phyloP scores from a whole-genome alignment of 2,797 vertebrate genomes.

The Mionectes olivaceus region DNA sequence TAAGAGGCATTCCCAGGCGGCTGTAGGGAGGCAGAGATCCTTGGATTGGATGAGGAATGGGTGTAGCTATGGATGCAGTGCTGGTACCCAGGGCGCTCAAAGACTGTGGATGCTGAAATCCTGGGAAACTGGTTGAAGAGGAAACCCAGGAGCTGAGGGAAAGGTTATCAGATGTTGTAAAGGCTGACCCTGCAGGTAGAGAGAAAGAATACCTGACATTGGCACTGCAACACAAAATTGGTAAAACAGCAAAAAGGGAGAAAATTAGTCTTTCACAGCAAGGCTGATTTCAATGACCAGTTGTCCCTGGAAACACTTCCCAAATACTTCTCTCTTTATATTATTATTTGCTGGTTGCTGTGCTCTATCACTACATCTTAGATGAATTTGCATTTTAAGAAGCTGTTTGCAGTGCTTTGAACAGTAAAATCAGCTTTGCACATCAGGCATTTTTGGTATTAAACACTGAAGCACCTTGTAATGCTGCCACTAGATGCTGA shows the following conservation, averaged over 20 bases:
- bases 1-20: slow-evolving; percentile 93
- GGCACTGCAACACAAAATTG: background rate
- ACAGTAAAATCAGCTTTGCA: background rate
- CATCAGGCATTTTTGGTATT: background rate
- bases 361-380: background rate
- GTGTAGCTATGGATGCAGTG: slow-evolving; percentile 84
- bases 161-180: slow-evolving; percentile 94
- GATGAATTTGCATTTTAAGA: background rate
- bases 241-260: background rate
- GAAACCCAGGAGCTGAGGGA: slow-evolving; percentile 97
- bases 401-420: background rate
- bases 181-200: slow-evolving; percentile 88
- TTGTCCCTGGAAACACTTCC: background rate
- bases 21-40: slow-evolving; percentile 94
- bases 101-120: slow-evolving; percentile 95
- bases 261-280: background rate
- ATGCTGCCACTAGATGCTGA: background rate
- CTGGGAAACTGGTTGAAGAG: slow-evolving; percentile 90
- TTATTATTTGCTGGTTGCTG: background rate
- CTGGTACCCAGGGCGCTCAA: slow-evolving; percentile 89
- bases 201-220: slow-evolving; percentile 18
- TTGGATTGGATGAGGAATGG: slow-evolving; percentile 94
- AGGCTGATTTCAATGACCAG: background rate
- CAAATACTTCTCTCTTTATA: background rate
- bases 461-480: background rate